phyloP scores from a whole-genome alignment of 1,140 invertebrate genomes.

The Rhyzopertha dominica region DNA sequence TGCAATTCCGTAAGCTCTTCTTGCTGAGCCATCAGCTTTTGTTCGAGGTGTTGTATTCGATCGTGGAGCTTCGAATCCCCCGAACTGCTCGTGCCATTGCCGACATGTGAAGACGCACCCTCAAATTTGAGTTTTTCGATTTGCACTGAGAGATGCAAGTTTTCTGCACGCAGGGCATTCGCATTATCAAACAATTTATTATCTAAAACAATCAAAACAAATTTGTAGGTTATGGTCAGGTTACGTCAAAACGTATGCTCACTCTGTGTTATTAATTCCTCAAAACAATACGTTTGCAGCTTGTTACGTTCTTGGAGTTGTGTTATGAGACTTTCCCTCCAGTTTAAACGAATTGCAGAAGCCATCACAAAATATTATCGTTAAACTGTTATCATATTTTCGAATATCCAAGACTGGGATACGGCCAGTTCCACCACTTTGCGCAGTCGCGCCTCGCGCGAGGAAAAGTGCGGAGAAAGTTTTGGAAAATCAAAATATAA shows the following conservation, averaged over 20 bases:
- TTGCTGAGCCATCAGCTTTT: constrained; percentile 79
- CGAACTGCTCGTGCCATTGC: constrained; percentile 30
- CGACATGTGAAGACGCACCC: constrained; percentile 41
- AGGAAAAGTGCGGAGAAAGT: no score
- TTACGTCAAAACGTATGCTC: constrained; percentile 32
- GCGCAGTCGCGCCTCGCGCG: no score
- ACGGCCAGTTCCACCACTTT: no score
- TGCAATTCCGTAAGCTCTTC: constrained; percentile 91
- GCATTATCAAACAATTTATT: constrained; percentile 81
- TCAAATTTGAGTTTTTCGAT: constrained; percentile 72
- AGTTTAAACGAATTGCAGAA: no score
- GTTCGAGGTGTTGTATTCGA: constrained; percentile 66
- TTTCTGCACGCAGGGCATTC: constrained; percentile 71
- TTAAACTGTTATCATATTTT: no score
- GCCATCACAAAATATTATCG: no score
- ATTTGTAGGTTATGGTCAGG: constrained; percentile 12
- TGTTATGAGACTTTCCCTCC: constrained; percentile 54
- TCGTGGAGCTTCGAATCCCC: constrained; percentile 44
- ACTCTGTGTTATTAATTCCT: constrained; percentile 61
- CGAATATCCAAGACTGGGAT: no score
- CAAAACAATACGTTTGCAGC: constrained; percentile 54
- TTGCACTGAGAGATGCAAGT: constrained; percentile 75
- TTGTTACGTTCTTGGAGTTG: constrained; percentile 56
- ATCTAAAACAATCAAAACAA: constrained; percentile 49
- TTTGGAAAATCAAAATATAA: no score